Evolutionary conservation across 2,113 vertebrate species (phyloP).

Genomic region (Brachyhypopomus gauderio): DNA sequence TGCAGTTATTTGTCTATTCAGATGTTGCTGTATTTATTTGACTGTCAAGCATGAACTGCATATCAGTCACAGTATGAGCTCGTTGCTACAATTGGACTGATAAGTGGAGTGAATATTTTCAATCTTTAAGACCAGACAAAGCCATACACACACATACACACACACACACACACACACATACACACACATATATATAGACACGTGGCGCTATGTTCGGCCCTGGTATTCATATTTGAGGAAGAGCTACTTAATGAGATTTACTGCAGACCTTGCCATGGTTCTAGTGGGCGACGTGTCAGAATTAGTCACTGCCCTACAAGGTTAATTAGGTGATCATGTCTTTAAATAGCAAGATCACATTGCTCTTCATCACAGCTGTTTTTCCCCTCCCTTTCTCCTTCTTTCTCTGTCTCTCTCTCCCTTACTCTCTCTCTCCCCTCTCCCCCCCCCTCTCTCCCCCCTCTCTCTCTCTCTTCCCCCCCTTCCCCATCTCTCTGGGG

Average conservation of each 20-base stretch:
- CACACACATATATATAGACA: too few relatives aligned
- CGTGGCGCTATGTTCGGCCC: constrained; percentile 33
- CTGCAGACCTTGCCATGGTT: constrained; percentile 60
- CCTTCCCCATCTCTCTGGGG: background rate
- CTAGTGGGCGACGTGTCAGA: constrained; percentile 61
- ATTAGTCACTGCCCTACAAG: constrained; percentile 74
- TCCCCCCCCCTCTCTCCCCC: background rate
- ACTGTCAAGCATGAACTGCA: constrained; percentile 57
- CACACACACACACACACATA: background rate
- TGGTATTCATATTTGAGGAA: constrained; percentile 54
- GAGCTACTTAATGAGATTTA: constrained; percentile 73
- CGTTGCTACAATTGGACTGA: constrained; percentile 49
- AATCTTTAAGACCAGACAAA: constrained; percentile 37
- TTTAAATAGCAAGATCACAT: constrained; percentile 77
- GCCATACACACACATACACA: background rate
- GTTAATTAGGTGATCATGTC: constrained; percentile 81
- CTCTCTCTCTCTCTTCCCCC: constrained; percentile 5
- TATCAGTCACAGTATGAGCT: constrained; percentile 47
- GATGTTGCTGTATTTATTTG: constrained; percentile 65
- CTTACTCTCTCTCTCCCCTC: background rate
- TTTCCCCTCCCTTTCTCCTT: constrained; percentile 15
- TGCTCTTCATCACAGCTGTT: constrained; percentile 55
- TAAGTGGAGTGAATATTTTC: constrained; percentile 60
- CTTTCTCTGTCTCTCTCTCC: constrained; percentile 16
- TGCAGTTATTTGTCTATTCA: constrained; percentile 65